Percentiles rank a stretch among this genome's conserved stretches.
These are phyloP conservation scores for Hedya salicella DNA, from an alignment of 2,888 invertebrate genomes.

Conservation along the genomic window DNA sequence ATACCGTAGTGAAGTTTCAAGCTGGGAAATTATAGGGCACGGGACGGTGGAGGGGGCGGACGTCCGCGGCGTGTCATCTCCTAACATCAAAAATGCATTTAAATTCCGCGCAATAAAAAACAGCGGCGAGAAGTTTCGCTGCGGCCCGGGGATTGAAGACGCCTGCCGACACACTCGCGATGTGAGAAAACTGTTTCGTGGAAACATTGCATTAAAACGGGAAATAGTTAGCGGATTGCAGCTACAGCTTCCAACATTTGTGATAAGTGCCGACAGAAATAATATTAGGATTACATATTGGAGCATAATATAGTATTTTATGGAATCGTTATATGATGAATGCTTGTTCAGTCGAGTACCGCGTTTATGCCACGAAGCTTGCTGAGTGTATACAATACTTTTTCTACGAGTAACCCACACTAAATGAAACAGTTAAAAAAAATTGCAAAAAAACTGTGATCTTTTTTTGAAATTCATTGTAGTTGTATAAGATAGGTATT, in stretches of 20 bases:
- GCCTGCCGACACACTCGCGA: constrained; percentile 63
- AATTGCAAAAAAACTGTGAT: no score
- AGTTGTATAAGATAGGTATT: no score
- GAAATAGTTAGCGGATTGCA: constrained; percentile 18
- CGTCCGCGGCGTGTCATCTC: constrained; percentile 85
- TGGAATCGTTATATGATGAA: no score
- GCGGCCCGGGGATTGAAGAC: constrained; percentile 77
- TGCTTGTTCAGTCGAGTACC: no score
- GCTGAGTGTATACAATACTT: no score
- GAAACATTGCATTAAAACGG: constrained; percentile 31
- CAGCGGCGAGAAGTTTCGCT: constrained; percentile 81
- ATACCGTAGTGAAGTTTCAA: constrained; percentile 85
- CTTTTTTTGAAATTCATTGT: no score
- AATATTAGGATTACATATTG: neutral
- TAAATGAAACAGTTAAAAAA: no score
- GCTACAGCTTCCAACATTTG: constrained; percentile 4
- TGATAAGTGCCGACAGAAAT: neutral
- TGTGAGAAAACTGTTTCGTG: constrained; percentile 51
- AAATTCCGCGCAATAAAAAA: constrained; percentile 85
- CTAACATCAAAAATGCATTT: constrained; percentile 86
- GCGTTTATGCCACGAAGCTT: no score
- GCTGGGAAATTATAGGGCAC: constrained; percentile 84
- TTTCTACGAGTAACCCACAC: no score
- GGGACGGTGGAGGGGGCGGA: constrained; percentile 67
- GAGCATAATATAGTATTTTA: no score